These are phyloP conservation scores for Chymomyza amoena DNA, from an alignment of 2,888 invertebrate species.

Conservation along the genomic window DNA sequence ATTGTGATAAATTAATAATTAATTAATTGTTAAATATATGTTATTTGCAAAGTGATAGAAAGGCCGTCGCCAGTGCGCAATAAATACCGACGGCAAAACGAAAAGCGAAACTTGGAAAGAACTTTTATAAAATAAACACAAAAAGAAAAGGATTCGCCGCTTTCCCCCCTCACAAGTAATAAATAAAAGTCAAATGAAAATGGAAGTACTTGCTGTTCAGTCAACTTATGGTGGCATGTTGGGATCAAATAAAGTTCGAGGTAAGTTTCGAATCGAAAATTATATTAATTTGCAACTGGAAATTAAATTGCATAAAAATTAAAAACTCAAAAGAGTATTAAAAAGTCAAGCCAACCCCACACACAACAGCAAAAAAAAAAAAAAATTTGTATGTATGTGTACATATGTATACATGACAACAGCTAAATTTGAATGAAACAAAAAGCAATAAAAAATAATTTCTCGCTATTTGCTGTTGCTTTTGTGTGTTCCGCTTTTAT, in stretches of 20 bases:
- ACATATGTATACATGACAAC: not conserved
- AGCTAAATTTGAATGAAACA: slow-evolving; percentile 16
- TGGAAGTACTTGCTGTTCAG: slow-evolving; percentile 66
- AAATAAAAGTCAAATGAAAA: slow-evolving; percentile 58
- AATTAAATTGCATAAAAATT: not conserved
- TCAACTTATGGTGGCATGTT: slow-evolving; percentile 60
- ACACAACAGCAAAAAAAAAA: slow-evolving; percentile 20
- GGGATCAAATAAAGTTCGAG: slow-evolving; percentile 71
- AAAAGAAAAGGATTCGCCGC: not conserved
- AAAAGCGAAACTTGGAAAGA: slow-evolving; percentile 17
- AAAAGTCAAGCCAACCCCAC: slow-evolving; percentile 5
- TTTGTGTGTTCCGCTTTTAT: slow-evolving; percentile 56
- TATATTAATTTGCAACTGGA: not conserved
- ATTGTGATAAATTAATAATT: slow-evolving; percentile 60
- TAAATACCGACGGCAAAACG: slow-evolving; percentile 32
- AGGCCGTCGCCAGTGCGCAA: slow-evolving; percentile 11
- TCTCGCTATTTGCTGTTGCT: slow-evolving; percentile 22
- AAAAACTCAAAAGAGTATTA: not conserved
- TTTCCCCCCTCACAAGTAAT: slow-evolving; percentile 4
- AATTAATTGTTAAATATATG: not conserved
- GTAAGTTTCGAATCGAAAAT: slow-evolving; percentile 52
- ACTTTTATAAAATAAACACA: slow-evolving; percentile 4
- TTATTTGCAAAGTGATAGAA: not conserved
- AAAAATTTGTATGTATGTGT: no score
- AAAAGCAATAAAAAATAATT: slow-evolving; percentile 36